Evolutionary conservation across 2,888 invertebrate species (phyloP), one percentile per base, ranked within the genome.

Genomic region (Pteria penguin): DNA sequence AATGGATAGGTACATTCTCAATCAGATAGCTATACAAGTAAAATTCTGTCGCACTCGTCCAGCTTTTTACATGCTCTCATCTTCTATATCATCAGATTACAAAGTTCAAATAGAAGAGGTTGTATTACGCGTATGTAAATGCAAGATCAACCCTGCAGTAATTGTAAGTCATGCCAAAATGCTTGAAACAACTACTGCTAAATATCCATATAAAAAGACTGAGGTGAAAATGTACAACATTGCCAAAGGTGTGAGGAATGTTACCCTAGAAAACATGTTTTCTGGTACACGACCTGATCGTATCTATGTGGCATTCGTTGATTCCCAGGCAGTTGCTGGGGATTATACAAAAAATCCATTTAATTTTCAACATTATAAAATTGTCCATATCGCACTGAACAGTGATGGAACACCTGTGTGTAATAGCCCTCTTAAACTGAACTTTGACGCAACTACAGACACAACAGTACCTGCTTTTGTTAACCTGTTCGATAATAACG

Each of bases 191-290:
- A n/a, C n/a, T n/a, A n/a, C n/a, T n/a, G n/a, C n/a, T 32, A 75
- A 70, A 33, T 77, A 74, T 26, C 73, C 70, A 14, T 76, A 57
- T 60, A 67, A 69, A 31, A 60, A 74, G 29, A 63, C 36, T 29
- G 58, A 70, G 26, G 60, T 73, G 29, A 69, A 73, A 31, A 62
- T 68, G n/a, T 52, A 54, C 31, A 79, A 52, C 58, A 57, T 76
- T n/a, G 63, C 79, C 4, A 68, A 33, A 8, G 80, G 76, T 11
- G 14, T 22, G 18, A 74, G 58, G 18, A 67, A 36, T 63, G 68
- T 63, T 29, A 73, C 27, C n/a, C 73, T 70, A 58, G 76, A 79
- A 27, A 76, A 77, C 57, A 60, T 80, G 63, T 80, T 78, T 69
- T 72, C 67, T 4, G 76, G 78, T 24, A 66, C 54, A 54, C 62